Evolutionary conservation across 2,888 invertebrate species (phyloP).

Genomic region (Cryptosula pallasiana): DNA sequence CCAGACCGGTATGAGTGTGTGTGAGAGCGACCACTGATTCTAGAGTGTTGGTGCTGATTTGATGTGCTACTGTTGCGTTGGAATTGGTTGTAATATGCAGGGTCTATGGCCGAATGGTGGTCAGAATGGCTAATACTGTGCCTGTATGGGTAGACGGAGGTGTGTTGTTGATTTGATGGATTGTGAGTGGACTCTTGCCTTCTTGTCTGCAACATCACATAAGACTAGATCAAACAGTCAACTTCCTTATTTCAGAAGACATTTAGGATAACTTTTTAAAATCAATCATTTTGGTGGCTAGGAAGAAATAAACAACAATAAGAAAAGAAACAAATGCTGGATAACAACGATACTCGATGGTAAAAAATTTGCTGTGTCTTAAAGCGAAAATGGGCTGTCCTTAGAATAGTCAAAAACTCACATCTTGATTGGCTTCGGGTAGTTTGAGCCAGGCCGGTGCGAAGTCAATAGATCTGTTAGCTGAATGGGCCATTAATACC

Average conservation of each 20-base stretch:
- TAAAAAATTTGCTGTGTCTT: no score
- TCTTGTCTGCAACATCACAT: background rate
- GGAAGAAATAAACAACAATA: no score
- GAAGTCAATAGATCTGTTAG: conserved; percentile 19
- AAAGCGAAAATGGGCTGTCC: no score
- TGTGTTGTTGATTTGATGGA: background rate
- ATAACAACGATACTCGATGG: no score
- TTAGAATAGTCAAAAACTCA: no score
- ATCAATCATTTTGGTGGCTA: no score
- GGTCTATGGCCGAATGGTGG: background rate
- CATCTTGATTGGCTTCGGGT: background rate
- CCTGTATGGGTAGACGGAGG: background rate
- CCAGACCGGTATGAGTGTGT: background rate
- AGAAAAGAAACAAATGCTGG: no score
- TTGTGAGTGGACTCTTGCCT: background rate
- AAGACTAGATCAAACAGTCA: no score
- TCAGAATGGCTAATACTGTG: background rate
- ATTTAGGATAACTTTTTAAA: no score
- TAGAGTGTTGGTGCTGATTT: conserved; percentile 4
- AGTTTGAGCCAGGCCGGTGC: conserved; percentile 13
- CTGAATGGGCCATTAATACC: conserved; percentile 15
- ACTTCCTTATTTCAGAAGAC: no score
- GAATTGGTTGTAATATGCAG: background rate
- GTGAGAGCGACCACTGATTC: background rate
- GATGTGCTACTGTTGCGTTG: background rate